These are phyloP conservation scores for Platysternon megacephalum DNA, from an alignment of 2,113 vertebrate species.

Conservation along the genomic window DNA sequence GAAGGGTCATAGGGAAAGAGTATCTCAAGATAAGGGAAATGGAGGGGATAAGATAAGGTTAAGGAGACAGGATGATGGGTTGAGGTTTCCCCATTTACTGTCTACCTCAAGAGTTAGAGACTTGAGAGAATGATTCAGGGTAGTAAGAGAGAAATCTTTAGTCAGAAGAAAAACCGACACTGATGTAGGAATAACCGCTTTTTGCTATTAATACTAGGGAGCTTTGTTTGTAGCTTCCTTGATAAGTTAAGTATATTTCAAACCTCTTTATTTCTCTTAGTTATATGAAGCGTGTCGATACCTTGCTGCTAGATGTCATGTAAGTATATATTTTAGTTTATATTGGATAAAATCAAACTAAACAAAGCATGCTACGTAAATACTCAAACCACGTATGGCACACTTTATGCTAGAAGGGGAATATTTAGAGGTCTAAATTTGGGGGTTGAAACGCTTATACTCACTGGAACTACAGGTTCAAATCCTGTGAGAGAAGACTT, in stretches of 20 bases:
- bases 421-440: background rate
- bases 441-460: background rate
- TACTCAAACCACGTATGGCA: background rate
- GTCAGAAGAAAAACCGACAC: background rate
- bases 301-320: conserved; percentile 97
- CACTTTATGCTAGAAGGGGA: background rate
- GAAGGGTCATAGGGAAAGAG: background rate
- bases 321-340: conserved; percentile 80
- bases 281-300: conserved; percentile 95
- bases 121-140: too few relatives aligned
- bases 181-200: background rate
- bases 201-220: background rate
- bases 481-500: background rate
- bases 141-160: background rate
- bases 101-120: background rate
- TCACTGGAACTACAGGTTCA: background rate
- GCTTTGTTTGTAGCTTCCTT: background rate
- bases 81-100: background rate
- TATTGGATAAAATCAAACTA: background rate
- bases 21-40: background rate
- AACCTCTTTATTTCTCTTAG: conserved; percentile 77
- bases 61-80: background rate
- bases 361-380: background rate
- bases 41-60: background rate
- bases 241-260: background rate